phyloP scores from a whole-genome alignment of 2,888 invertebrate species.

The Spialia ferax region DNA sequence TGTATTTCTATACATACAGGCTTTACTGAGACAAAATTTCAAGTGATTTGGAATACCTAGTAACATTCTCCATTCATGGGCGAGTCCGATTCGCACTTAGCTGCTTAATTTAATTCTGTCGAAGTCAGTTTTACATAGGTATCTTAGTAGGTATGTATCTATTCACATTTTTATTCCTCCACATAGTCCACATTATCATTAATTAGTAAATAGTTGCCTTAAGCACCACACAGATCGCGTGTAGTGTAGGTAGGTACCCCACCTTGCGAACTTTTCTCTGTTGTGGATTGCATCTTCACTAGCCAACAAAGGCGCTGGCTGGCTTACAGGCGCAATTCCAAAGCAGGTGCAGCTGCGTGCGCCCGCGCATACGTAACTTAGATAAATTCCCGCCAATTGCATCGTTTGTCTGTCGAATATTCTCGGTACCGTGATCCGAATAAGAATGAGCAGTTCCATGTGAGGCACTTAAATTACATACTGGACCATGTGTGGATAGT shows the following conservation, averaged over 20 bases:
- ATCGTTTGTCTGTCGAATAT: conserved; percentile 68
- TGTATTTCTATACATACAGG: too few relatives aligned
- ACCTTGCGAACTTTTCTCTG: conserved; percentile 60
- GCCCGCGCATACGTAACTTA: conserved; percentile 61
- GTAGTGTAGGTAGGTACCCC: conserved; percentile 57
- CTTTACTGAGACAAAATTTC: too few relatives aligned
- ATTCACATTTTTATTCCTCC: too few relatives aligned
- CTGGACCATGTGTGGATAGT: conserved; percentile 70
- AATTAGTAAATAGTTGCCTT: too few relatives aligned
- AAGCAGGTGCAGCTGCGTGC: conserved; percentile 62
- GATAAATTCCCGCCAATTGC: conserved; percentile 65
- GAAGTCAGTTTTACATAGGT: too few relatives aligned
- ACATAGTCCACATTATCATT: conserved; percentile 38
- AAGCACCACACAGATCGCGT: conserved; percentile 55
- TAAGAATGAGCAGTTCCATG: conserved; percentile 70
- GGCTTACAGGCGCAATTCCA: conserved; percentile 55
- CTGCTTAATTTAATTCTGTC: too few relatives aligned
- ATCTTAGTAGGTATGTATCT: too few relatives aligned
- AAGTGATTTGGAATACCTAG: too few relatives aligned
- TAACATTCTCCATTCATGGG: too few relatives aligned
- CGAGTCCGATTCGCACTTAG: too few relatives aligned
- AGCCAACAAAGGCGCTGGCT: conserved; percentile 45
- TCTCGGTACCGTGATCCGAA: conserved; percentile 69
- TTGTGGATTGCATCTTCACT: conserved; percentile 55
- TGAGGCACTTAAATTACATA: conserved; percentile 66